Evolutionary conservation across 2,797 vertebrate genomes (phyloP).

Genomic region (Anguilla anguilla): DNA sequence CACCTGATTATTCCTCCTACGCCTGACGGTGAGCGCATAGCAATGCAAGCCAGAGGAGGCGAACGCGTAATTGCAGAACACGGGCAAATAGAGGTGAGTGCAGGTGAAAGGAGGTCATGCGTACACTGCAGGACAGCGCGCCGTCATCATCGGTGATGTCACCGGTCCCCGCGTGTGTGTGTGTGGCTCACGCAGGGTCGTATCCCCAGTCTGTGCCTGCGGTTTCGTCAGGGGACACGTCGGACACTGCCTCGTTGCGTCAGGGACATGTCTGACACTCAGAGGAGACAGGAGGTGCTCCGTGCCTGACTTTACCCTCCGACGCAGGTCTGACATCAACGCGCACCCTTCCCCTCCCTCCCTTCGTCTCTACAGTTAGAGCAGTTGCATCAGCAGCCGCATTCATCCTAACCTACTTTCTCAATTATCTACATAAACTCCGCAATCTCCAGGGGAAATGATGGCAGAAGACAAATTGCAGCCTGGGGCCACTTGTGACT

Average conservation of each 20-base stretch:
- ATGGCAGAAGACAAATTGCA: conserved; percentile 66
- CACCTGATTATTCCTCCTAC: background rate
- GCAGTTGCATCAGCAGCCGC: conserved; percentile 46
- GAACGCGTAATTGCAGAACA: background rate
- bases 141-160: background rate
- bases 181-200: background rate
- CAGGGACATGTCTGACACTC: background rate
- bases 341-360: conserved; percentile 9
- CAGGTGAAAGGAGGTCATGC: background rate
- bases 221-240: background rate
- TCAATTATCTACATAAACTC: conserved; percentile 71
- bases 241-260: background rate
- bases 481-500: conserved; percentile 52
- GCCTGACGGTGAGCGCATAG: background rate
- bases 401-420: conserved; percentile 75
- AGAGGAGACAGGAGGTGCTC: background rate
- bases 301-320: background rate
- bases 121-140: background rate
- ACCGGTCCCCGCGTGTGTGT: background rate
- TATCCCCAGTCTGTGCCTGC: background rate
- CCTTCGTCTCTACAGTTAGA: background rate
- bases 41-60: background rate
- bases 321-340: background rate
- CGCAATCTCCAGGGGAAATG: conserved; percentile 57
- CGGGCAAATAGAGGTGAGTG: background rate